Conservation (phyloP, 2,797 vertebrate species). For the Girardinus metallicus region DNA sequence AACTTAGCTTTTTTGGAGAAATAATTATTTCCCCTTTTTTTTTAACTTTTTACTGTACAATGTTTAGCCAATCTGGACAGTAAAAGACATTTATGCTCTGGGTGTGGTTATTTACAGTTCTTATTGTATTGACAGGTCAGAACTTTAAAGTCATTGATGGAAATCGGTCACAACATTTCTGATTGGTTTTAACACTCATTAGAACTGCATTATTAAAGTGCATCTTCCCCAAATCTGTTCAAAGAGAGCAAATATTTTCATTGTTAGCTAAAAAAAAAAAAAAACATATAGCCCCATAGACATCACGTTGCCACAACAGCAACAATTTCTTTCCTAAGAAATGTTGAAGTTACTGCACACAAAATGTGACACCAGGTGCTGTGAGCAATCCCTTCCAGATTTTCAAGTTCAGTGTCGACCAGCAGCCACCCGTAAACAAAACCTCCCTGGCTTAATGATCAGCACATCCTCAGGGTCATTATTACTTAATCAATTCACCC, state of each 20-base stretch:
- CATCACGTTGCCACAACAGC: not conserved
- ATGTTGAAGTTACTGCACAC: constrained; percentile 1
- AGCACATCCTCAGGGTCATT: constrained; percentile 87
- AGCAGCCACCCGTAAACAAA: constrained; percentile 77
- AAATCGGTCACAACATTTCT: not conserved
- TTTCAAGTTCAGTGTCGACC: constrained; percentile 59
- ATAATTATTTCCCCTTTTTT: not conserved
- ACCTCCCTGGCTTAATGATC: constrained; percentile 79
- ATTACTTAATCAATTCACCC: constrained; percentile 94
- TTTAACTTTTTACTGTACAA: not conserved
- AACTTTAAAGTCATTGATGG: not conserved
- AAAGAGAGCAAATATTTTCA: not conserved
- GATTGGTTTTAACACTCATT: not conserved
- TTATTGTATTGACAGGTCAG: not conserved
- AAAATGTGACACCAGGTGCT: constrained; percentile 30
- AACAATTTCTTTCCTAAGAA: not conserved
- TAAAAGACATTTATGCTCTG: not conserved
- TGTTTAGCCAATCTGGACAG: not conserved
- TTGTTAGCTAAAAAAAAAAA: not conserved
- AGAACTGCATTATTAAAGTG: not conserved
- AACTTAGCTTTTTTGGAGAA: not conserved
- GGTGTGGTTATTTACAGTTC: not conserved
- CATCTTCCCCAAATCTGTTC: not conserved
- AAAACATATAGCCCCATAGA: not conserved
- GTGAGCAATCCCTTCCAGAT: constrained; percentile 33